These are phyloP conservation scores for Laothoe populi DNA, from an alignment of 2,888 invertebrate genomes.

Conservation along the genomic window DNA sequence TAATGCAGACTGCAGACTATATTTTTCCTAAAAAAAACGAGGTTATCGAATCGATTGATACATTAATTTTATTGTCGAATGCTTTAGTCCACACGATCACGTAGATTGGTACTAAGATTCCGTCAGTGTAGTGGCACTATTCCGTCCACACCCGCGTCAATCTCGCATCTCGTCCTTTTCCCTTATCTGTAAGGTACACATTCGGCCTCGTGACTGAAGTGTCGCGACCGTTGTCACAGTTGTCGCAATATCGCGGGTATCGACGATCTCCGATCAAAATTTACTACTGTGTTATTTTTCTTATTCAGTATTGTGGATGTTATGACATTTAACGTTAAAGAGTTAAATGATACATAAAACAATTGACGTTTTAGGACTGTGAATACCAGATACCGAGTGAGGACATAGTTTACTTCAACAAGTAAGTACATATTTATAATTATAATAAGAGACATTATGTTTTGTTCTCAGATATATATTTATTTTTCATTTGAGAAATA, in stretches of 20 bases:
- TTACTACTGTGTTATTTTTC: slow-evolving; percentile 52
- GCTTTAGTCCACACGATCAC: slow-evolving; percentile 61
- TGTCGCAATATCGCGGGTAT: slow-evolving; percentile 53
- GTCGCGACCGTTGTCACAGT: slow-evolving; percentile 43
- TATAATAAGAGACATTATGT: no score
- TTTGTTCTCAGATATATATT: no score
- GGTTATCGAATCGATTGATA: slow-evolving; percentile 52
- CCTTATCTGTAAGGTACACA: slow-evolving; percentile 64
- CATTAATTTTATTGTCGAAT: slow-evolving; percentile 57
- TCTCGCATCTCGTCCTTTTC: slow-evolving; percentile 62
- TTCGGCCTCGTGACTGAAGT: slow-evolving; percentile 62
- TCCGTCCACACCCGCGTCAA: slow-evolving; percentile 47
- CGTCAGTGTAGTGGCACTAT: slow-evolving; percentile 37
- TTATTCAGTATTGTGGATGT: slow-evolving; percentile 47
- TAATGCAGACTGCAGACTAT: slow-evolving; percentile 45
- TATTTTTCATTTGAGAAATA: no score
- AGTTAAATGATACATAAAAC: slow-evolving; percentile 37
- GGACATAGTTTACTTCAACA: neutral
- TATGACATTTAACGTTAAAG: slow-evolving; percentile 45
- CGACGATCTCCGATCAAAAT: slow-evolving; percentile 53
- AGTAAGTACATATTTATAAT: slow-evolving; percentile 17
- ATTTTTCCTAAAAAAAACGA: slow-evolving; percentile 58
- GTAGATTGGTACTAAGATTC: slow-evolving; percentile 53
- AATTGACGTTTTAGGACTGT: slow-evolving; percentile 40
- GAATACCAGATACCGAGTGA: slow-evolving; percentile 39